These are phyloP conservation scores for Argyresthia albistria DNA, from an alignment of 2,888 invertebrate species.

Conservation along the genomic window DNA sequence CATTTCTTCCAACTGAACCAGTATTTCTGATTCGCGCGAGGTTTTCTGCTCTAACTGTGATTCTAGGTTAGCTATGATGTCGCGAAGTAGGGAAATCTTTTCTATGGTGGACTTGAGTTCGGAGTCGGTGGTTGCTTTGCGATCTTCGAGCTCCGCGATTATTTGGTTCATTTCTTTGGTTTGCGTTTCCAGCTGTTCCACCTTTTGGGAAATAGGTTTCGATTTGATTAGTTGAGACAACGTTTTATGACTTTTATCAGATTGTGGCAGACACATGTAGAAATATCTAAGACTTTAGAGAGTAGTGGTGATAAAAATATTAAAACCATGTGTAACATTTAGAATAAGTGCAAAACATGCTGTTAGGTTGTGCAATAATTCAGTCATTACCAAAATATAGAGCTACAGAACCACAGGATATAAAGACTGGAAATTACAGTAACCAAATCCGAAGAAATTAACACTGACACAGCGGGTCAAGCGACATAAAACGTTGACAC, in stretches of 20 bases:
- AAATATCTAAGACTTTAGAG: too few species aligned
- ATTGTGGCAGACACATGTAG: too few species aligned
- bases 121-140: constrained; percentile 76
- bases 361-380: not conserved
- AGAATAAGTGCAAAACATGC: not conserved
- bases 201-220: constrained; percentile 74
- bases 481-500: too few species aligned
- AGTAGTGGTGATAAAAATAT: too few species aligned
- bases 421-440: too few species aligned
- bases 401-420: too few species aligned
- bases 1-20: constrained; percentile 72
- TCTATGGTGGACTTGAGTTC: constrained; percentile 84
- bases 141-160: constrained; percentile 73
- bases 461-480: too few species aligned
- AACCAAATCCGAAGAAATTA: too few species aligned
- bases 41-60: constrained; percentile 79
- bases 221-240: too few species aligned
- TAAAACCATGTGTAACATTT: too few species aligned
- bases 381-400: too few species aligned
- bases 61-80: constrained; percentile 85
- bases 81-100: constrained; percentile 80
- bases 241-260: too few species aligned
- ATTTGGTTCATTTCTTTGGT: constrained; percentile 77
- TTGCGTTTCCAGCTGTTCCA: constrained; percentile 84
- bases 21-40: constrained; percentile 73